Evolutionary conservation across 2,888 invertebrate species (phyloP).

Genomic region (Abrostola tripartita): DNA sequence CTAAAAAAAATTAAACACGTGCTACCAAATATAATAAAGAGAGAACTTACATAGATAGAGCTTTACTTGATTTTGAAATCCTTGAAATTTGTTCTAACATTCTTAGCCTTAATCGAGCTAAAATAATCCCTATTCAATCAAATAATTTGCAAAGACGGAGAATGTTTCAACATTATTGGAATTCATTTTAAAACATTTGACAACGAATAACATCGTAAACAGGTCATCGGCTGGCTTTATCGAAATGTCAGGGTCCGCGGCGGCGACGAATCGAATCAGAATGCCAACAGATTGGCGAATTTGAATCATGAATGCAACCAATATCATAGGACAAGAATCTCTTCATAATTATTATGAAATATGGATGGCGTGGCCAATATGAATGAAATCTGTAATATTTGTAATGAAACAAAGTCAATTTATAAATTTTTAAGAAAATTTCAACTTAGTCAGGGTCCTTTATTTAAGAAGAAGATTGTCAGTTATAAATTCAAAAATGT

Average conservation of each 20-base stretch:
- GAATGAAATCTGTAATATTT: no score
- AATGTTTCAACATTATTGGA: constrained; percentile 59
- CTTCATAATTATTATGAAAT: constrained; percentile 13
- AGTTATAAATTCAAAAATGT: no score
- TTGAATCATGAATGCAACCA: constrained; percentile 47
- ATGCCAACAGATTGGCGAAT: constrained; percentile 68
- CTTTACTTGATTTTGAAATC: not conserved
- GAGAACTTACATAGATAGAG: no score
- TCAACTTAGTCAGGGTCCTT: no score
- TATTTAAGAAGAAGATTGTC: no score
- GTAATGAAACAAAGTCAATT: no score
- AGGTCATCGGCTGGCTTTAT: constrained; percentile 71
- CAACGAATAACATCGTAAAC: constrained; percentile 68
- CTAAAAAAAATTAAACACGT: no score
- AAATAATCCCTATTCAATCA: constrained; percentile 47
- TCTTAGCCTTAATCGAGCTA: constrained; percentile 31
- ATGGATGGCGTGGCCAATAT: not conserved
- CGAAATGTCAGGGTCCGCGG: constrained; percentile 83
- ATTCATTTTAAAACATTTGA: constrained; percentile 65
- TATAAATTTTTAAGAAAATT: no score
- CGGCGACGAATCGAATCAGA: constrained; percentile 68
- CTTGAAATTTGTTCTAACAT: constrained; percentile 26
- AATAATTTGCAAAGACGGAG: constrained; percentile 34
- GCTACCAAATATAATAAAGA: no score
- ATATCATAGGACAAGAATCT: constrained; percentile 47